Conservation (phyloP, 2,113 vertebrate genomes). For the Eulemur rufifrons region DNA sequence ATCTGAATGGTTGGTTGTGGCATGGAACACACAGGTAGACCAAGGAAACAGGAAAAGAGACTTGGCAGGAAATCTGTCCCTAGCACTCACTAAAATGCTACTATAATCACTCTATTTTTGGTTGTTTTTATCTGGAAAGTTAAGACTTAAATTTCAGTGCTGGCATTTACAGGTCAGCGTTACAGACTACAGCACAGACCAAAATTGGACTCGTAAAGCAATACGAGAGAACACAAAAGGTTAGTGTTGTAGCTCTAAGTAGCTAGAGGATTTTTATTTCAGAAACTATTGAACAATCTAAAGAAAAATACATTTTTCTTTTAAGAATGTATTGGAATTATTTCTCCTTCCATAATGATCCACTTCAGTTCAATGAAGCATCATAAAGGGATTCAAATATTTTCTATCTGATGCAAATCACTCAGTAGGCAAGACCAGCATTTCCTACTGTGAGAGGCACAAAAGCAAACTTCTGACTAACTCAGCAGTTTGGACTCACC, state of each 20-base stretch:
- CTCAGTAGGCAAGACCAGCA: background rate
- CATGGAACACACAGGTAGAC: background rate
- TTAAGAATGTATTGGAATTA: background rate
- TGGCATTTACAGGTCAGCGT: background rate
- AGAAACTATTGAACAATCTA: constrained; percentile 9
- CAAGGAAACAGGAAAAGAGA: background rate
- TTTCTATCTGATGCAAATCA: background rate
- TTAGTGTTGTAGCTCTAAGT: background rate
- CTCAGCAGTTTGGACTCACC: background rate
- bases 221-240: no score
- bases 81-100: background rate
- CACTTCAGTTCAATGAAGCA: constrained; percentile 46
- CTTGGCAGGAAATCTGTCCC: background rate
- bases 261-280: background rate
- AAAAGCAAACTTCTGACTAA: constrained; percentile 55
- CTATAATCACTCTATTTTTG: background rate
- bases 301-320: constrained; percentile 21
- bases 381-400: background rate
- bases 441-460: background rate
- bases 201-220: background rate
- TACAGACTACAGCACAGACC: background rate
- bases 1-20: background rate
- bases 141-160: background rate
- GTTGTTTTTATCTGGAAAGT: background rate
- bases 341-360: background rate